phyloP scores from a whole-genome alignment of 1,140 invertebrate species.

The Neuroterus valhalla region DNA sequence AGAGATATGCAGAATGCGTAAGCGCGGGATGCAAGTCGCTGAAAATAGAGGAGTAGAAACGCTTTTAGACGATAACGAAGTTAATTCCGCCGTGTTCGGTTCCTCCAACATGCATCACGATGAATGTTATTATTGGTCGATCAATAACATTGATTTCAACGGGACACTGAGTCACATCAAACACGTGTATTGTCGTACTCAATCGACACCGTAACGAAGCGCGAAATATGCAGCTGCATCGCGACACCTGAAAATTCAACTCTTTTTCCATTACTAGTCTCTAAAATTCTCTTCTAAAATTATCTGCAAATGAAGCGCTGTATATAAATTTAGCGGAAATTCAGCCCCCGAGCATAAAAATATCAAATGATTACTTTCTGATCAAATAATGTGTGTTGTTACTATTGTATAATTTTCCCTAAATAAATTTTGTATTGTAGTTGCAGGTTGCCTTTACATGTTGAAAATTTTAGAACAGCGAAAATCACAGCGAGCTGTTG shows the following conservation, averaged over 20 bases:
- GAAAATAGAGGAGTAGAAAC: conserved; percentile 7
- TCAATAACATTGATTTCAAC: conserved; percentile 29
- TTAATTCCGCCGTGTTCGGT: conserved; percentile 6
- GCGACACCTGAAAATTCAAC: neutral
- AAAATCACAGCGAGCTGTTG: too few species aligned
- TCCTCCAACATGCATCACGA: conserved; percentile 1
- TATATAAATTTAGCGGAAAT: too few species aligned
- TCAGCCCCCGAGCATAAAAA: too few species aligned
- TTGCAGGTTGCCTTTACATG: too few species aligned
- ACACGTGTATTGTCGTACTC: neutral
- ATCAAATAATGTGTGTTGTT: too few species aligned
- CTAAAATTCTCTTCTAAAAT: too few species aligned
- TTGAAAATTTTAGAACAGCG: too few species aligned
- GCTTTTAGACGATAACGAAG: conserved; percentile 19
- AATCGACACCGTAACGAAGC: neutral
- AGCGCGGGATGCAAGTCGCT: neutral
- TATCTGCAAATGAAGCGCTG: too few species aligned
- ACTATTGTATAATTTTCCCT: too few species aligned
- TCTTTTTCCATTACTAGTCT: too few species aligned
- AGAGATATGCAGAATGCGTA: conserved; percentile 10
- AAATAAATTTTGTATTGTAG: too few species aligned
- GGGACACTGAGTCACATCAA: conserved; percentile 15
- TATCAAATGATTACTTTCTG: too few species aligned
- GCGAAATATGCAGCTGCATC: neutral
- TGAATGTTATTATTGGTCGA: conserved; percentile 21